A percentile compares a stretch with the other conserved stretches of the same genome.
These are phyloP conservation scores for Lipophrys pholis DNA, from an alignment of 2,113 vertebrate genomes.

Conservation along the genomic window DNA sequence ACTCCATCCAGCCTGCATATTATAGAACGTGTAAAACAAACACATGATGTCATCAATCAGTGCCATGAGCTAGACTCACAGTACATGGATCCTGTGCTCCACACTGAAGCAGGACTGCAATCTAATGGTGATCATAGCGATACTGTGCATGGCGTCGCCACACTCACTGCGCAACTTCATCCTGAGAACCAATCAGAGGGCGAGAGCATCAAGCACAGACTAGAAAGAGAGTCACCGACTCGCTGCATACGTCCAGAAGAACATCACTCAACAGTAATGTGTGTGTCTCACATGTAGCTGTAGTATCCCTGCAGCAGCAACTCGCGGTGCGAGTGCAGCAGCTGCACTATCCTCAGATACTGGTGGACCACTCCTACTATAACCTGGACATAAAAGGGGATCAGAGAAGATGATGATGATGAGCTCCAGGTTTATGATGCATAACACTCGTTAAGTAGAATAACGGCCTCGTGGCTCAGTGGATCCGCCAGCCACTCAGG, in stretches of 20 bases:
- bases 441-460: no score
- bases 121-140: conserved; percentile 77
- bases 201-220: neutral
- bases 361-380: conserved; percentile 87
- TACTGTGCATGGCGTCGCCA: conserved; percentile 78
- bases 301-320: conserved; percentile 87
- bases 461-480: no score
- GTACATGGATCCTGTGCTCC: conserved; percentile 66
- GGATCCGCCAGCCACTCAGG: no score
- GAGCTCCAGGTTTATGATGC: neutral
- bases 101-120: conserved; percentile 80
- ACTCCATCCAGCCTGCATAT: no score
- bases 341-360: conserved; percentile 82
- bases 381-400: conserved; percentile 72
- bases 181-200: conserved; percentile 65
- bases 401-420: conserved; percentile 5
- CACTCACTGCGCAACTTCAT: conserved; percentile 82
- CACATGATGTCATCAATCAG: no score
- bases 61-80: conserved; percentile 78
- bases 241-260: neutral
- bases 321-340: conserved; percentile 81
- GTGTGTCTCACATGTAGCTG: conserved; percentile 87
- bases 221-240: neutral
- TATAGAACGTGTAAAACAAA: no score
- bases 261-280: neutral